Evolutionary conservation across 2,888 invertebrate species (phyloP).

Genomic region (Thera obeliscata): DNA sequence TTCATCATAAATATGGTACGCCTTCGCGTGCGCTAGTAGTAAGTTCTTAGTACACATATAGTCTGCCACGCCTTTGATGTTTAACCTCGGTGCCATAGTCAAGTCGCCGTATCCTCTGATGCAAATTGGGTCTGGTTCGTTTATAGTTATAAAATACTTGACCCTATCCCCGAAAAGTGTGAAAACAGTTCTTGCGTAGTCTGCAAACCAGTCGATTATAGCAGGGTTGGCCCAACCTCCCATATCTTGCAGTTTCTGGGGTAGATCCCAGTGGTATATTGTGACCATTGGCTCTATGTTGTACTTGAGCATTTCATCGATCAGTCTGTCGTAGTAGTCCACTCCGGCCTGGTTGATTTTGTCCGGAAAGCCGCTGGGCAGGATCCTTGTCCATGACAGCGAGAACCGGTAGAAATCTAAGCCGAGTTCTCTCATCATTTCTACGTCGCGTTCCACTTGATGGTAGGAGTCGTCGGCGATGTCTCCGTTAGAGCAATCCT

Average conservation of each 20-base stretch:
- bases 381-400: conserved; percentile 85
- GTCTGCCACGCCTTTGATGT: conserved; percentile 70
- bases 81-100: conserved; percentile 54
- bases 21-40: conserved; percentile 80
- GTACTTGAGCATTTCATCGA: conserved; percentile 83
- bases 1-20: conserved; percentile 65
- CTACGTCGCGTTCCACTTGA: conserved; percentile 80
- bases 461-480: conserved; percentile 84
- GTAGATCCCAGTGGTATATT: conserved; percentile 79
- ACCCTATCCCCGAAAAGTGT: conserved; percentile 73
- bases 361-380: conserved; percentile 81
- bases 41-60: conserved; percentile 77
- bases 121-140: conserved; percentile 75
- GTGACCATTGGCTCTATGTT: conserved; percentile 85
- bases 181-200: conserved; percentile 70
- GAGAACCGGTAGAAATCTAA: conserved; percentile 81
- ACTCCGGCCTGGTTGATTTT: conserved; percentile 82
- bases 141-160: conserved; percentile 83
- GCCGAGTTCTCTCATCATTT: conserved; percentile 67
- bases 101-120: conserved; percentile 67
- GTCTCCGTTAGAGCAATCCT: conserved; percentile 82
- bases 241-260: conserved; percentile 50
- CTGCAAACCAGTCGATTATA: conserved; percentile 70
- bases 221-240: conserved; percentile 68
- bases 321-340: conserved; percentile 86